Evolutionary conservation across 2,888 invertebrate genomes (phyloP).

Genomic region (Andricus quercusramuli): DNA sequence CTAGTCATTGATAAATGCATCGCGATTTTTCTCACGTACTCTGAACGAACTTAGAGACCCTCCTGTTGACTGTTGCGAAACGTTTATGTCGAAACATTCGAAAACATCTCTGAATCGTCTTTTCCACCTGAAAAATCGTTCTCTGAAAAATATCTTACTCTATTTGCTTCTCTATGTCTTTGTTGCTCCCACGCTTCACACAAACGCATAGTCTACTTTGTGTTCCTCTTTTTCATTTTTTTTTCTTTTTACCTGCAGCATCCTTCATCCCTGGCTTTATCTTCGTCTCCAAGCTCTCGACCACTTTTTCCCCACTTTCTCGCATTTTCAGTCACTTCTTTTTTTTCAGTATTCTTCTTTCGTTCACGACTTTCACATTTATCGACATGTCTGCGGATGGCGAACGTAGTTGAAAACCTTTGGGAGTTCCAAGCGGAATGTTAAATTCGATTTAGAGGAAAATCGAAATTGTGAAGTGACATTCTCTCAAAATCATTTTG

Average conservation of each 20-base stretch:
- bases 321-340: neutral
- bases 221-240: conserved; percentile 10
- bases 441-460: neutral
- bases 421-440: neutral
- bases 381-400: conserved; percentile 19
- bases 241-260: neutral
- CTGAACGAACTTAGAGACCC: conserved; percentile 19
- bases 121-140: conserved; percentile 27
- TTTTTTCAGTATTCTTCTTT: neutral
- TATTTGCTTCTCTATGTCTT: conserved; percentile 1
- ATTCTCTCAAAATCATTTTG: neutral
- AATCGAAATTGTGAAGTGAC: neutral
- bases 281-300: conserved; percentile 18
- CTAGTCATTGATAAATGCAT: conserved; percentile 29
- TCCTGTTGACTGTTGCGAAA: conserved; percentile 9
- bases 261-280: conserved; percentile 18
- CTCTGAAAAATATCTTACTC: conserved; percentile 29
- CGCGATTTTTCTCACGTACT: conserved; percentile 23
- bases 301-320: neutral
- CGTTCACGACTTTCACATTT: conserved; percentile 10
- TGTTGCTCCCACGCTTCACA: neutral
- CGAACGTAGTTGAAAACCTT: neutral
- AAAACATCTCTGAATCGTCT: conserved; percentile 18
- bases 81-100: conserved; percentile 30
- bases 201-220: neutral